Evolutionary conservation across 1,140 invertebrate genomes (phyloP).

Genomic region (Calliopsis andreniformis): DNA sequence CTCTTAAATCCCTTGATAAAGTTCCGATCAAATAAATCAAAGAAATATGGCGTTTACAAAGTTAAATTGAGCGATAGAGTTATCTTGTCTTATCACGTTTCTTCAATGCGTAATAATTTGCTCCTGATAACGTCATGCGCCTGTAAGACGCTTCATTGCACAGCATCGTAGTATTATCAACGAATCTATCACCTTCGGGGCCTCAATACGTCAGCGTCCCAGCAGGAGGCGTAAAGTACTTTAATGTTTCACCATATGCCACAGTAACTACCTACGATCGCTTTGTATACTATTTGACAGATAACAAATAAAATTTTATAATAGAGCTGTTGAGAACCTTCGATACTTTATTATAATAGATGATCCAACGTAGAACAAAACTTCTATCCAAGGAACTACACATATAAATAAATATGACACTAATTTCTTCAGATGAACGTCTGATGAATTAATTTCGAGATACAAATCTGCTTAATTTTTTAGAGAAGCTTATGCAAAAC

Average conservation of each 20-base stretch:
- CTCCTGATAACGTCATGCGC: not conserved
- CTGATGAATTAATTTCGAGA: too few relatives aligned
- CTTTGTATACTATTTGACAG: not conserved
- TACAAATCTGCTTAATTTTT: too few relatives aligned
- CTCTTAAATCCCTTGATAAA: too few relatives aligned
- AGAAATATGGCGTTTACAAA: not conserved
- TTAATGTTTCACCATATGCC: not conserved
- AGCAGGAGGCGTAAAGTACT: not conserved
- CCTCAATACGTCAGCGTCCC: not conserved
- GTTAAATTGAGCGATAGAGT: slow-evolving; percentile 12
- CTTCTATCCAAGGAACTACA: too few relatives aligned
- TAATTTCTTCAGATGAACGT: too few relatives aligned
- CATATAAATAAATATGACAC: too few relatives aligned
- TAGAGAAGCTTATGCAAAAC: too few relatives aligned
- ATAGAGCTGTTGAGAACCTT: too few relatives aligned
- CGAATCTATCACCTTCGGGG: not conserved
- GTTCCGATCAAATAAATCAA: too few relatives aligned
- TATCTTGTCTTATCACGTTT: slow-evolving; percentile 14
- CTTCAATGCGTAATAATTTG: slow-evolving; percentile 17
- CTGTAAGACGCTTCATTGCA: not conserved
- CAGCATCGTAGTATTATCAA: not conserved
- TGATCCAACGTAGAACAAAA: too few relatives aligned
- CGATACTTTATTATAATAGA: too few relatives aligned
- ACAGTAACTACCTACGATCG: not conserved
- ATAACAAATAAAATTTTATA: not conserved